These are phyloP conservation scores for Polypedilum vanderplanki DNA, from an alignment of 1,140 invertebrate genomes.

Conservation along the genomic window DNA sequence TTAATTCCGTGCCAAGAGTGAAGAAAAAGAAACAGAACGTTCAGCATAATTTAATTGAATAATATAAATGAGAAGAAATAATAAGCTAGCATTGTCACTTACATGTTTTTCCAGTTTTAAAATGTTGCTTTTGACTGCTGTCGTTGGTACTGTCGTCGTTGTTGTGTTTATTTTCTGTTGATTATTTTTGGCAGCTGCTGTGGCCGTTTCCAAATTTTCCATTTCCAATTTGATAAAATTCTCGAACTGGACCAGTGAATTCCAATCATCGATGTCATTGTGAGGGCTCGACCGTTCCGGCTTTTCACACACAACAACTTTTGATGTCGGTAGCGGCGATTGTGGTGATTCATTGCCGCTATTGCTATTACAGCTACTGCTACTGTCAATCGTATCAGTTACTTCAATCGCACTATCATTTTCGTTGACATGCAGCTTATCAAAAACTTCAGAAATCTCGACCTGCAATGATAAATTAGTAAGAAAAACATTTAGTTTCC, in stretches of 20 bases:
- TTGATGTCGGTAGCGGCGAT: neutral
- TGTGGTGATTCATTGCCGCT: neutral
- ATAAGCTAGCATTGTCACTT: slow-evolving; percentile 37
- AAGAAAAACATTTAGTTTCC: too few relatives aligned
- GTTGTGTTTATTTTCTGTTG: slow-evolving; percentile 22
- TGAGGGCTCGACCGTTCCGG: neutral
- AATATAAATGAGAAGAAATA: slow-evolving; percentile 34
- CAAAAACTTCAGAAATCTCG: slow-evolving; percentile 5
- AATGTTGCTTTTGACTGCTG: slow-evolving; percentile 37
- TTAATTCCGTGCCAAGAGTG: neutral
- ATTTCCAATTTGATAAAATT: slow-evolving; percentile 26
- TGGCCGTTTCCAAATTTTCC: slow-evolving; percentile 34
- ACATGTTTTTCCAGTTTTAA: slow-evolving; percentile 44
- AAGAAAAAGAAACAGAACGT: slow-evolving; percentile 35
- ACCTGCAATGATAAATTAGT: neutral
- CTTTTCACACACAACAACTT: too few relatives aligned
- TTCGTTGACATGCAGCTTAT: slow-evolving; percentile 11
- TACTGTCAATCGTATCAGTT: neutral
- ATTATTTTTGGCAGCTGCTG: neutral
- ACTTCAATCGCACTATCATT: neutral
- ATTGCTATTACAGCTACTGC: neutral
- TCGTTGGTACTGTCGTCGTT: slow-evolving; percentile 30
- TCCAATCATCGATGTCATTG: slow-evolving; percentile 16
- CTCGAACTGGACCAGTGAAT: slow-evolving; percentile 7
- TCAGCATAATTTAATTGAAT: slow-evolving; percentile 34